Percentiles rank a stretch among this genome's conserved stretches.
phyloP scores from a whole-genome alignment of 2,113 vertebrate species.

The Xiphophorus hellerii region DNA sequence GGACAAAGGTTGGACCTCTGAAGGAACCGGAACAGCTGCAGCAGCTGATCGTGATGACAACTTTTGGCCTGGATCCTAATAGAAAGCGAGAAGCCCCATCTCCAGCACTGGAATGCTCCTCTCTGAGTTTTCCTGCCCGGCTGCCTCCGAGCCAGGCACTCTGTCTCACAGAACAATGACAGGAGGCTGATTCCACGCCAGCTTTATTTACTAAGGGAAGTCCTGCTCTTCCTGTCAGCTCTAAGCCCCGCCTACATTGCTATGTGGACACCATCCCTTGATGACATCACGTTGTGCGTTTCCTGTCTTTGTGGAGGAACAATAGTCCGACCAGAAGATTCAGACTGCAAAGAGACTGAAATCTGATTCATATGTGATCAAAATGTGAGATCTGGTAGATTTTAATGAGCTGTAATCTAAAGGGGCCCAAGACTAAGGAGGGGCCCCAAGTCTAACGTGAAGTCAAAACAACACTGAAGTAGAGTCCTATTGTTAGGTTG shows the following conservation, averaged over 20 bases:
- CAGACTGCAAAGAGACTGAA: background rate
- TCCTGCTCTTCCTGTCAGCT: constrained; percentile 58
- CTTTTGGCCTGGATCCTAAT: background rate
- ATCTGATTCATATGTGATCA: no score
- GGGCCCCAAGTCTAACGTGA: no score
- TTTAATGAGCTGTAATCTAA: background rate
- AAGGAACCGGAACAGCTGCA: background rate
- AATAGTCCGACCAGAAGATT: constrained; percentile 9
- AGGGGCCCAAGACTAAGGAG: background rate
- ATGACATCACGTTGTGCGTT: constrained; percentile 46
- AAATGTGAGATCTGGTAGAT: background rate
- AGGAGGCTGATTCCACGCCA: constrained; percentile 48
- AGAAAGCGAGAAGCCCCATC: background rate
- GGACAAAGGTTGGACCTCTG: background rate
- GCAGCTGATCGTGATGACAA: background rate
- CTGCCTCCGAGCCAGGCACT: constrained; percentile 15
- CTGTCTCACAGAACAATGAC: constrained; percentile 50
- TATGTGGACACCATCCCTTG: constrained; percentile 1
- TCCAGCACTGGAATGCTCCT: background rate
- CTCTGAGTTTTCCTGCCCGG: background rate
- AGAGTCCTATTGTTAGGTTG: no score
- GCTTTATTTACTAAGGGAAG: constrained; percentile 62
- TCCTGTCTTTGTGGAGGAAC: constrained; percentile 59
- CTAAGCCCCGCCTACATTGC: constrained; percentile 14
- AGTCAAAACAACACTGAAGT: no score